These are phyloP conservation scores for Tryphoninae sp. DNA, from an alignment of 2,888 invertebrate species.

Conservation along the genomic window DNA sequence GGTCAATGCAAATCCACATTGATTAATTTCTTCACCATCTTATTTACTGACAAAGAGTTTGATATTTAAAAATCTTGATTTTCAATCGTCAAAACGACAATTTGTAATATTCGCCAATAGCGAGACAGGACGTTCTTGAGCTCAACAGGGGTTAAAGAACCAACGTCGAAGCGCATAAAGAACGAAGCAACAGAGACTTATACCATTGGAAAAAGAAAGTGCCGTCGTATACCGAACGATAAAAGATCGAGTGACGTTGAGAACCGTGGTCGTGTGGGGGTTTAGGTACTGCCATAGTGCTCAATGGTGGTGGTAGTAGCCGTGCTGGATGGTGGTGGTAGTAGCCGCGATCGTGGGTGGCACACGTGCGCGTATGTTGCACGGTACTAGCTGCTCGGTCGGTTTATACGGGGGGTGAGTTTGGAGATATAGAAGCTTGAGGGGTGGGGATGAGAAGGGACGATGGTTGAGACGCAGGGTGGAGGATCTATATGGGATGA, in stretches of 20 bases:
- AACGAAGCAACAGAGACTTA: conserved; percentile 4
- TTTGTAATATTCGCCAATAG: not conserved
- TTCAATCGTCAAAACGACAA: too few relatives aligned
- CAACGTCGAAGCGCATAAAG: not conserved
- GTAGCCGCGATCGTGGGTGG: conserved; percentile 26
- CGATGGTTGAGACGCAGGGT: conserved; percentile 4
- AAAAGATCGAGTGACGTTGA: conserved; percentile 55
- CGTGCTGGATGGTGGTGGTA: conserved; percentile 11
- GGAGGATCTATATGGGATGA: conserved; percentile 30
- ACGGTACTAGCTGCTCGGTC: conserved; percentile 1
- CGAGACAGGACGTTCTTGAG: not conserved
- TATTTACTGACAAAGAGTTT: too few relatives aligned
- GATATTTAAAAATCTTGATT: too few relatives aligned
- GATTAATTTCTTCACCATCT: too few relatives aligned
- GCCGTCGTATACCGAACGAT: conserved; percentile 45
- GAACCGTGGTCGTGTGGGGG: conserved; percentile 34
- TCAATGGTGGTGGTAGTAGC: conserved; percentile 20
- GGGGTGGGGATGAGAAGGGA: conserved; percentile 42
- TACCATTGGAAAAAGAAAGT: conserved; percentile 23
- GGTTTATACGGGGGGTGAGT: conserved; percentile 37
- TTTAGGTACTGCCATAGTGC: not conserved
- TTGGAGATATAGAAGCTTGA: conserved; percentile 32
- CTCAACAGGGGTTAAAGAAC: conserved; percentile 7
- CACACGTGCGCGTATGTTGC: conserved; percentile 25
- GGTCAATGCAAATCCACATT: too few relatives aligned